These are phyloP conservation scores for Corythoichthys haematopterus DNA, from an alignment of 2,113 vertebrate genomes.

Conservation along the genomic window DNA sequence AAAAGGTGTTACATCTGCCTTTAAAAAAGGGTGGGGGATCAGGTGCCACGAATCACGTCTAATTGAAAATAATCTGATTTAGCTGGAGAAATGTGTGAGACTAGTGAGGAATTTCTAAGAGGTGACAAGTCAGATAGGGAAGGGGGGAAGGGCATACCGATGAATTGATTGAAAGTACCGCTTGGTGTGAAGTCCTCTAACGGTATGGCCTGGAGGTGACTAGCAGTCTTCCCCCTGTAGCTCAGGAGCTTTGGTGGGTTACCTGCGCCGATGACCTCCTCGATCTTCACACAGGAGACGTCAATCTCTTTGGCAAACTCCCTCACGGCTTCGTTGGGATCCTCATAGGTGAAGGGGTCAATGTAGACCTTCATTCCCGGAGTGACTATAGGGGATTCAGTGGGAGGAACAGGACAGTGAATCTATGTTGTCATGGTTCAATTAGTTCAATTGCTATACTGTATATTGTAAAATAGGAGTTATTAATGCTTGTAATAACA, in stretches of 20 bases:
- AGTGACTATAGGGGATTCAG: conserved; percentile 83
- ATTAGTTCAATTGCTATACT: no score
- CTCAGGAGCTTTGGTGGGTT: conserved; percentile 78
- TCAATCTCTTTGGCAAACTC: conserved; percentile 99
- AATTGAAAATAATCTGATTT: conserved; percentile 31
- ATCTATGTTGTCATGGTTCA: conserved; percentile 29
- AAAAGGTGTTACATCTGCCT: conserved; percentile 26
- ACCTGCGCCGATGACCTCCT: conserved; percentile 99
- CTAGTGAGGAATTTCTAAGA: conserved; percentile 43
- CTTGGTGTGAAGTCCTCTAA: conserved; percentile 79
- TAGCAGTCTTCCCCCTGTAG: conserved; percentile 77
- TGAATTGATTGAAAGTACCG: conserved; percentile 78
- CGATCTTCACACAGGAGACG: conserved; percentile 97
- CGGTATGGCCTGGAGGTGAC: conserved; percentile 77
- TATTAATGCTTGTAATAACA: no score
- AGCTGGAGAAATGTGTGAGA: conserved; percentile 31
- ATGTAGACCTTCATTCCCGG: conserved; percentile 98
- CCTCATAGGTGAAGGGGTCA: conserved; percentile 97
- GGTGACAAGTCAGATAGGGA: conserved; percentile 40
- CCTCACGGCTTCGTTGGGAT: conserved; percentile 94
- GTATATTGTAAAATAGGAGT: neutral
- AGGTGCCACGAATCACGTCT: conserved; percentile 35
- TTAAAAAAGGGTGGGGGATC: conserved; percentile 18
- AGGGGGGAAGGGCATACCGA: conserved; percentile 55
- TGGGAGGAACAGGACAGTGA: conserved; percentile 66